These are phyloP conservation scores for Eclectus roratus DNA, from an alignment of 2,113 vertebrate species.

Conservation along the genomic window DNA sequence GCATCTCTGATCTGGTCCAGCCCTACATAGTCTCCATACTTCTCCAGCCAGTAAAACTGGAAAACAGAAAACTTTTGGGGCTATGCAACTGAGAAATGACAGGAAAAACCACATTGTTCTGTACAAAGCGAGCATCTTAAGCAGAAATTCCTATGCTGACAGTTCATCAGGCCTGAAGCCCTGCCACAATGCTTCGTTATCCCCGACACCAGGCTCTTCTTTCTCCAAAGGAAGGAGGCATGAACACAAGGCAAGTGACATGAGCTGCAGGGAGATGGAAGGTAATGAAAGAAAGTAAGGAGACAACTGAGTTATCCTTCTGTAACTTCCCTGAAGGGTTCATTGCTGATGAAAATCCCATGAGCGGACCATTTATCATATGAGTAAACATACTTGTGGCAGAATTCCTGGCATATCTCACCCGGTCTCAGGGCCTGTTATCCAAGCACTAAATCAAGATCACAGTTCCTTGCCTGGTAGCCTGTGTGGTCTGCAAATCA, in stretches of 20 bases:
- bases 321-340: not conserved
- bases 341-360: not conserved
- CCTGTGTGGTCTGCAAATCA: not conserved
- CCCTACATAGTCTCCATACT: slow-evolving; percentile 8
- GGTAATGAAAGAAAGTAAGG: not conserved
- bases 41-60: slow-evolving; percentile 24
- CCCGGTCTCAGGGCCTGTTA: not conserved
- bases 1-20: not conserved
- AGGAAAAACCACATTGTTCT: slow-evolving; percentile 56
- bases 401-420: not conserved
- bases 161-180: not conserved
- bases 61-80: not conserved
- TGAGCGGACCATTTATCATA: not conserved
- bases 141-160: not conserved
- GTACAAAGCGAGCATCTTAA: not conserved
- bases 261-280: not conserved
- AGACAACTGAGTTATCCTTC: not conserved
- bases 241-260: not conserved
- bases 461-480: not conserved
- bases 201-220: not conserved
- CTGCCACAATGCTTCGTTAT: not conserved
- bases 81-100: not conserved
- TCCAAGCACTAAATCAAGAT: not conserved
- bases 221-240: not conserved
- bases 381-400: not conserved